Base-by-base conservation (phyloP, 2,113 vertebrate species). In the Colinus virginianus region DNA sequence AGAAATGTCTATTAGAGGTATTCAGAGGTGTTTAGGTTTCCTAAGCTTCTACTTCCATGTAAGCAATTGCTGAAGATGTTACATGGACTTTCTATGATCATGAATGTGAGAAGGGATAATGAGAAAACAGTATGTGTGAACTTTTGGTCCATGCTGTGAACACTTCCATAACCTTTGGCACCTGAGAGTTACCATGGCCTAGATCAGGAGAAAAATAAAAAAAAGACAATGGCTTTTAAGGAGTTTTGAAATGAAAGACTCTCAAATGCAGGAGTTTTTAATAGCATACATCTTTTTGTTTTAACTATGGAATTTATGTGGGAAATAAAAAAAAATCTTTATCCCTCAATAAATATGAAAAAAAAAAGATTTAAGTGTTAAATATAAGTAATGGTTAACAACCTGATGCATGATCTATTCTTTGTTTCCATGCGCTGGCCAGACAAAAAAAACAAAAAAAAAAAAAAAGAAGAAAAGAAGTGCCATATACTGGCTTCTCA, bases 391-490 rank as follows among this genome's bases (percentile, higher is more conserved):
- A 88, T 38, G 28, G 62, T 80, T 95, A 94, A 97, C 91, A 96
- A 88, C 90, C 82, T 70, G 74, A 86, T 76, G 71, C 45, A 20
- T 34, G 30, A 58, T 88, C 87, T 96, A 84, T 95, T 96, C 87
- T 96, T 95, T 95, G 75, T 91, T 97, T 97, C 93, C 87, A 82
- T 93, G 90, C 93, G 91, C 94, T 86, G 91, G 94, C 90, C 72
- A 91, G 90, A 86, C 68, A 80, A 77, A 95, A 83, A 87, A n/a
- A n/a, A n/a, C n/a, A 63, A 22, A 61, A 64, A n/a, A 45, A 36
- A 68, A 48, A 26, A 70, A 51, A 9, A 22, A 78, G 79, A 93
- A 96, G 88, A 94, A 96, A 96, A 96, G 89, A 93, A 96, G 58
- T 93, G 92, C 48, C 93, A 86, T 93, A 70, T 42, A 74, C 74